Base-by-base conservation (phyloP, 2,888 invertebrate genomes). In the Neoaliturus tenellus region DNA sequence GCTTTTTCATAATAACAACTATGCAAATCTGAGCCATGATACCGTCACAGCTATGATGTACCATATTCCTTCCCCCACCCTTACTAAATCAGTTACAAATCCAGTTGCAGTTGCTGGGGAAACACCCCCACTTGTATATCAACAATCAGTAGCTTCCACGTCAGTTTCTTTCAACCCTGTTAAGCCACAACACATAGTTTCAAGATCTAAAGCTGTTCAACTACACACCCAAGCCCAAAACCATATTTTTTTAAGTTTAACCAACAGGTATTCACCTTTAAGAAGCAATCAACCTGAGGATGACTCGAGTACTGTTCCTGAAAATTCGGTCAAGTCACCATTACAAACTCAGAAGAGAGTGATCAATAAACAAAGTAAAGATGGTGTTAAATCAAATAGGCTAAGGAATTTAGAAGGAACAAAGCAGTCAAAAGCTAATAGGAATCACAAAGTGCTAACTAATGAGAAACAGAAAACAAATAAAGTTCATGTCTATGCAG, bases 41-140 rank as follows among this genome's bases (percentile, higher is more conserved):
- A 67, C 67, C 31, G 67, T 35, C 35, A 35, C 31, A 8, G 67
- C 31, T 6, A 31, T 67, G 67, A 67, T 67, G 67, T 67, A 67
- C 5, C 8, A 67, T 4, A 35, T 67, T 33, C 67, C 67, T 28
- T 31, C 33, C 35, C 67, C 67, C n/a, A 67, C 67, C 2, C 5
- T 8, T n/a, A 35, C 67, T 33, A n/a, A n/a, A n/a, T n/a, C n/a
- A n/a, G n/a, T n/a, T n/a, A n/a, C n/a, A n/a, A 33, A 5, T 35
- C 67, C 67, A 67, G 35, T 12, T 67, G n/a, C 33, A 33, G 67
- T 67, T 25, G 55, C 23, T 23, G 20, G 0, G 8, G 55, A 23
- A 55, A 6, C 51, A 12, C n/a, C 51, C 51, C 4, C 51, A n/a
- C n/a, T 4, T 51, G 6, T n/a, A 51, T 12, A 17, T 17, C 51